Conservation (phyloP, 2,113 vertebrate genomes). For the Himantopus leucocephalus region DNA sequence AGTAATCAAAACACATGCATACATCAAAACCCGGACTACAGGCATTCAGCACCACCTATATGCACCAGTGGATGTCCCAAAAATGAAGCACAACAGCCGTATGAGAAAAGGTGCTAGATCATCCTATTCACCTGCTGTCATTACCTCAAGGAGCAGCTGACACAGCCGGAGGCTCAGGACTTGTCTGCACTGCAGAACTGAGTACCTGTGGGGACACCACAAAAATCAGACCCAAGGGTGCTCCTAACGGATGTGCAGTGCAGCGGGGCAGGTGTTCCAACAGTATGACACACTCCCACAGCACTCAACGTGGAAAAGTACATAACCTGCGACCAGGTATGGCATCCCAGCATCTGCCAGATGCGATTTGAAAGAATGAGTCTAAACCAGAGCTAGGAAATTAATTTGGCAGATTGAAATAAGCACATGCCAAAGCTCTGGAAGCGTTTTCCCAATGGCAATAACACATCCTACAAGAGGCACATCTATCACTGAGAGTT, state of each 20-base stretch:
- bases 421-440: not conserved
- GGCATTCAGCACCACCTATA: not conserved
- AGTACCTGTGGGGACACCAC: not conserved
- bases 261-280: not conserved
- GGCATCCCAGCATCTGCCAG: not conserved
- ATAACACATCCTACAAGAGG: not conserved
- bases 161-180: not conserved
- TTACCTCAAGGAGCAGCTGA: not conserved
- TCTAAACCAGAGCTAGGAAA: not conserved
- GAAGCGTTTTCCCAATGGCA: not conserved
- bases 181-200: not conserved
- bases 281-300: not conserved
- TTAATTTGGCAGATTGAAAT: not conserved
- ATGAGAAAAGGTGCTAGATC: not conserved
- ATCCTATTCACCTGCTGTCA: not conserved
- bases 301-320: not conserved
- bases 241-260: not conserved
- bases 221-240: not conserved
- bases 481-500: not conserved
- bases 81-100: not conserved
- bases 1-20: not conserved
- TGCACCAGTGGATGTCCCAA: not conserved
- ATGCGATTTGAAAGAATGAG: not conserved
- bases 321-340: rapidly evolving
- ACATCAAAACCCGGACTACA: not conserved